Evolutionary conservation across 92 coral and sea anemone species (phyloP), one percentile per base, ranked within the genome.

Genomic region (Porites cylindrica): DNA sequence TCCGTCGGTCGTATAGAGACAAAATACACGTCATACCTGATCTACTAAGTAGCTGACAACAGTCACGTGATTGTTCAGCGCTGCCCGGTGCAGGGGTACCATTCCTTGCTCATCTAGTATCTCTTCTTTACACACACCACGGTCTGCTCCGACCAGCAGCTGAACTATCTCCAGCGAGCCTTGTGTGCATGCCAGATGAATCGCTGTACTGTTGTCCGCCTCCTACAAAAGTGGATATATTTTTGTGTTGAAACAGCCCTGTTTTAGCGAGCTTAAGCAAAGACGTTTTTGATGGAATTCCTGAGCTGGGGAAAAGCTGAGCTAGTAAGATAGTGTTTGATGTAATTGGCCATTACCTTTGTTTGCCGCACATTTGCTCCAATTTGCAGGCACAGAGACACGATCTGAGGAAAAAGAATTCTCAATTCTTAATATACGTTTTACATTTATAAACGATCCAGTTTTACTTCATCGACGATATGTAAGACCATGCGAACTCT

Each of bases 141-240:
- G 93, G 24, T 80, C 85, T 19, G 88, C 87, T 43, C 70, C 74
- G 11, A 78, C 70, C 16, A 95, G 24, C 65, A 93, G 66, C 77
- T 95, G 98, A 20, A 85, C 98, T 6, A 95, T 95, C 82, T 95
- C 98, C 65, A 93, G 75, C 0, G 98, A 93, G 68, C 98, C 96
- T 43, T 91, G 98, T 10, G 94, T 81, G 65, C 98, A 93, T 1
- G 98, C 98, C 56, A 95, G 58, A 23, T 95, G 98, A 65, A 95
- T 89, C 1, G 98, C 96, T 7, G 98, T 95, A 58, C 93, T 88
- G 60, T 84, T 91, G 82, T 95, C 98, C 10, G 94, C 88, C 53
- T 88, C 96, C 98, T 95, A 43, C 18, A 58, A 52, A 59, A 21
- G 54, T n/a, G n/a, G 61, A 20, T 6, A 18, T 67, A 18, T 4